Base-by-base conservation (phyloP, 1,140 invertebrate species). In the Melanaphis sacchari region DNA sequence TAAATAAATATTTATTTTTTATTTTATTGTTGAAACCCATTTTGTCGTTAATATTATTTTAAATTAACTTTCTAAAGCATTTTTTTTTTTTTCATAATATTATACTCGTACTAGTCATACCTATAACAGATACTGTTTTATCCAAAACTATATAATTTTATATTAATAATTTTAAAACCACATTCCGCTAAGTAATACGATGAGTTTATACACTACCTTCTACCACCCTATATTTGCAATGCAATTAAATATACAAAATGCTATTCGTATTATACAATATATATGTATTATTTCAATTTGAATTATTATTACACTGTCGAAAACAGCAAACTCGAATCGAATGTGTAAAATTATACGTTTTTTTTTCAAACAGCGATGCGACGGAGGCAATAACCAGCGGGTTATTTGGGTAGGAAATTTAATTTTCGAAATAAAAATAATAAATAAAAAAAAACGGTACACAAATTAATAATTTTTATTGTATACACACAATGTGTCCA, bases 381-480 rank as follows among this genome's bases (percentile, higher is more conserved):
- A 31, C 11, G 5, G 26, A 31, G 11, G 11, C 18, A 76, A 66
- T 91, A 66, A 91, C 38, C 21, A 76, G 24, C 89, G 15, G 54
- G 89, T 41, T 91, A 91, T 91, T 76, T 91, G 59, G 66, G 66
- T 91, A 18, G 43, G 54, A 91, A 91, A 82, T 85, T 93, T 49
- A 92, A 93, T 92, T 93, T 93, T 93, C 76, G 24, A 82, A 91
- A 43, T 46, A 91, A 91, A 91, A 81, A 91, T 49, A 52, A 38
- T 54, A 54, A 40, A 93, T 85, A 84, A 92, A 46, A 92, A 84
- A 84, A 49, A 92, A 82, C 52, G 22, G 54, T 36, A 41, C 15
- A 31, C 90, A 41, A 93, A 93, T 93, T 85, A 93, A 93, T 93
- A 93, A 84, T 92, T 92, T 92, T 81, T 82, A 92, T 22, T 18